phyloP scores from a whole-genome alignment of 2,113 vertebrate genomes.

The Malurus cyaneus region DNA sequence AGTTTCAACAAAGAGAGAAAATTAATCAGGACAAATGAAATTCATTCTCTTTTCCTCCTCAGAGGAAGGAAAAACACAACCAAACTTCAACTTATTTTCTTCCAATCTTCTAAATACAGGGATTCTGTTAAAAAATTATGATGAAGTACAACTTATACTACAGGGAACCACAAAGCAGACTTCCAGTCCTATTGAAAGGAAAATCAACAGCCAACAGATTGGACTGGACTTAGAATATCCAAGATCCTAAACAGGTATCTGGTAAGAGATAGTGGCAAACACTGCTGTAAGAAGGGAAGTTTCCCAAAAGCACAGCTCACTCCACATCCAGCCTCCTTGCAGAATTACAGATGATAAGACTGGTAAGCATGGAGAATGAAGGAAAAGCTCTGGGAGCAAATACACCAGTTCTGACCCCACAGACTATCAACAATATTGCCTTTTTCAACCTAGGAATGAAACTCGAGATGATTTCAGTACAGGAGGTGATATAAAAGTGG shows the following conservation, averaged over 20 bases:
- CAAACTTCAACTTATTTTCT: neutral
- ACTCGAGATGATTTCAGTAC: too few species aligned
- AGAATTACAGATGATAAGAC: neutral
- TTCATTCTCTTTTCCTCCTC: neutral
- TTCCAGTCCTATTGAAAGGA: neutral
- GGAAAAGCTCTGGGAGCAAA: neutral
- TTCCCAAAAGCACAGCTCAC: neutral
- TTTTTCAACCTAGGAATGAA: too few species aligned
- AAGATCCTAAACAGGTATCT: neutral
- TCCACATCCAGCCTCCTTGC: neutral
- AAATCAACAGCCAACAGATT: neutral
- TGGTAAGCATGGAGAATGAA: neutral
- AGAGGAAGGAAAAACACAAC: neutral
- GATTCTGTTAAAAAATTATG: neutral
- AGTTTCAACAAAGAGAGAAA: neutral
- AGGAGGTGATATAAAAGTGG: too few species aligned
- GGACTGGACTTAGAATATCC: neutral
- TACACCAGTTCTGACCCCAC: neutral
- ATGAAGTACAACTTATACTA: neutral
- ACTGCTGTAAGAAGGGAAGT: neutral
- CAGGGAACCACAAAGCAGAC: neutral
- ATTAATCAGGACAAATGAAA: neutral
- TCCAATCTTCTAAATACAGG: neutral
- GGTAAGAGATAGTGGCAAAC: neutral
- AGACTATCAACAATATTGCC: neutral